phyloP scores from a whole-genome alignment of 1,140 invertebrate genomes.

The Drosophila baimaii region DNA sequence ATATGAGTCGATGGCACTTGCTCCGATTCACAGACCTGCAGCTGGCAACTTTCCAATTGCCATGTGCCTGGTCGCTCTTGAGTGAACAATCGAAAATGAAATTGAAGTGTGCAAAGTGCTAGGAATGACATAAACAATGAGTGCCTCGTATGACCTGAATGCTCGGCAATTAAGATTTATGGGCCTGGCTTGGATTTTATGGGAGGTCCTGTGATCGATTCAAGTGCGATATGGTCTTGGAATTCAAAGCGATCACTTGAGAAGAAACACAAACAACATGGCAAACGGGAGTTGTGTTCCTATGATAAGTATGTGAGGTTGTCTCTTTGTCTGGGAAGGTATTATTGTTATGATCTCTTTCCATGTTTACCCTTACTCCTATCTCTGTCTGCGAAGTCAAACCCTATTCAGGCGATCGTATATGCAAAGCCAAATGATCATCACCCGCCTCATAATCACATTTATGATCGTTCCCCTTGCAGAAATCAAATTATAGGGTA shows the following conservation, averaged over 20 bases:
- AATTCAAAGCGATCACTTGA: slow-evolving; percentile 39
- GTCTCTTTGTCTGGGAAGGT: not conserved
- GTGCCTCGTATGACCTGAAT: slow-evolving; percentile 25
- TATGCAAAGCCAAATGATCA: slow-evolving; percentile 16
- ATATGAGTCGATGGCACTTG: slow-evolving; percentile 55
- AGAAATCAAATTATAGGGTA: slow-evolving; percentile 66
- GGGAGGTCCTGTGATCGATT: slow-evolving; percentile 52
- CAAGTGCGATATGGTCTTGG: slow-evolving; percentile 44
- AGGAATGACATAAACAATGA: slow-evolving; percentile 39
- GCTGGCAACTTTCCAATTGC: slow-evolving; percentile 59
- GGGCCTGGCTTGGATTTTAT: slow-evolving; percentile 44
- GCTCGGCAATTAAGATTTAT: slow-evolving; percentile 74
- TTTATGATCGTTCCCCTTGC: slow-evolving; percentile 23
- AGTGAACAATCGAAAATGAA: slow-evolving; percentile 57
- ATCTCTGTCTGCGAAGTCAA: not conserved
- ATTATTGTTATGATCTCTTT: not conserved
- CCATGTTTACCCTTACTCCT: too few relatives aligned
- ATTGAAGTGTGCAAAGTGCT: slow-evolving; percentile 43
- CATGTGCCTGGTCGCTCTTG: slow-evolving; percentile 48
- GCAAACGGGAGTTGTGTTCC: slow-evolving; percentile 2
- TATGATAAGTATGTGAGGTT: not conserved
- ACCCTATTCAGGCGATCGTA: slow-evolving; percentile 1
- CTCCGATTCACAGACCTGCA: slow-evolving; percentile 35
- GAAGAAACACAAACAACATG: slow-evolving; percentile 2
- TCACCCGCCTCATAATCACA: slow-evolving; percentile 29